Conservation (phyloP, 2,888 invertebrate genomes). For the Drosophila niveifrons region DNA sequence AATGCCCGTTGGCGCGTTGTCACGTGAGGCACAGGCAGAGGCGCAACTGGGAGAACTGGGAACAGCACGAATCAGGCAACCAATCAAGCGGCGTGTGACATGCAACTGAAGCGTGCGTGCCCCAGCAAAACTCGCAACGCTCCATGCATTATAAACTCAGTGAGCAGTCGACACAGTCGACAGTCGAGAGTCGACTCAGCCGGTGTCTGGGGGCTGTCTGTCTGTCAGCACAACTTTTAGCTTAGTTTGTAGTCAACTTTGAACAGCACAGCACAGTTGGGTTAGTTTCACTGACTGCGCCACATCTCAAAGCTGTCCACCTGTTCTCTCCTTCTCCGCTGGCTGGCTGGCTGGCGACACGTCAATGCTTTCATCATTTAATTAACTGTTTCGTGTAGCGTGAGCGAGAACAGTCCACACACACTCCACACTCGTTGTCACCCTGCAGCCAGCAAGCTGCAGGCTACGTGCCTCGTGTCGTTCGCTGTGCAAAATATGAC, state of each 20-base stretch:
- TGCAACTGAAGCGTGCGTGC: slow-evolving; percentile 77
- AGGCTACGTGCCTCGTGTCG: slow-evolving; percentile 33
- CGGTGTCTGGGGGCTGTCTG: slow-evolving; percentile 13
- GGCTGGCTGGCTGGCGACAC: slow-evolving; percentile 59
- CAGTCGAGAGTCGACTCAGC: slow-evolving; percentile 1
- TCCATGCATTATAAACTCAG: slow-evolving; percentile 59
- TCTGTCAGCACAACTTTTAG: slow-evolving; percentile 39
- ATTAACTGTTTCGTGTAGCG: slow-evolving; percentile 74
- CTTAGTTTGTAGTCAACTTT: slow-evolving; percentile 41
- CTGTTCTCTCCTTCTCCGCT: neutral
- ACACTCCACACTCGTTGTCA: neutral
- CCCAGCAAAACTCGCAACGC: slow-evolving; percentile 41
- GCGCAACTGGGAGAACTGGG: slow-evolving; percentile 20
- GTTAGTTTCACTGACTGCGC: slow-evolving; percentile 32
- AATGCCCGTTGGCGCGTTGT: slow-evolving; percentile 50
- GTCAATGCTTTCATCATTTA: slow-evolving; percentile 81
- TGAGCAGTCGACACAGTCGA: slow-evolving; percentile 2
- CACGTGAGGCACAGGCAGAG: slow-evolving; percentile 48
- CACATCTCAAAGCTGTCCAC: slow-evolving; percentile 17
- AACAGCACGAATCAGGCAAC: slow-evolving; percentile 76
- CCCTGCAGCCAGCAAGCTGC: slow-evolving; percentile 2
- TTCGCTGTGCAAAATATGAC: slow-evolving; percentile 54
- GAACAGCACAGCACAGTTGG: slow-evolving; percentile 14
- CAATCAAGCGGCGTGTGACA: slow-evolving; percentile 79
- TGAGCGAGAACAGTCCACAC: slow-evolving; percentile 25